Conservation (phyloP, 2,888 invertebrate genomes). For the Stramonita haemastoma region DNA sequence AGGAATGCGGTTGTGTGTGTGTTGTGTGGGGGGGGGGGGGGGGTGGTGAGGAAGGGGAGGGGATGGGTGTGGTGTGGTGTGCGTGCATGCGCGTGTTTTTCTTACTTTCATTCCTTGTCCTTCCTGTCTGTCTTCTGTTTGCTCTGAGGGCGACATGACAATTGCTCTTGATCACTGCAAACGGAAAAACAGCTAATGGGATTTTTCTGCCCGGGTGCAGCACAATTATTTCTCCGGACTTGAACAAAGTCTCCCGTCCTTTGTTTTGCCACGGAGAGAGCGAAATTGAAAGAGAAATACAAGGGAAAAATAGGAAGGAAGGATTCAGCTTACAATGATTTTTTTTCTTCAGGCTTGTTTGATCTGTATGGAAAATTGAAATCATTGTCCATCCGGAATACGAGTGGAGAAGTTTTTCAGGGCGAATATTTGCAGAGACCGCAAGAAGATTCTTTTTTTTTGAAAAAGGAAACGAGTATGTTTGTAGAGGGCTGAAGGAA, state of each 20-base stretch:
- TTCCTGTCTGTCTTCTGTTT: not conserved
- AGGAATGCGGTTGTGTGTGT: no score
- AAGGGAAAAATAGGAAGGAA: not conserved
- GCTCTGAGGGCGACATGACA: not conserved
- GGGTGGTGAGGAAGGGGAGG: no score
- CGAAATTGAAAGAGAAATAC: not conserved
- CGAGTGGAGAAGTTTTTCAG: no score
- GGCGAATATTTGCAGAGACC: no score
- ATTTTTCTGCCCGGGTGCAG: constrained; percentile 4
- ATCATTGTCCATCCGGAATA: not conserved
- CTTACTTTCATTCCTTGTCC: no score
- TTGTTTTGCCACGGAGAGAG: not conserved
- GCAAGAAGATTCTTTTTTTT: not conserved
- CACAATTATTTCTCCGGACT: not conserved
- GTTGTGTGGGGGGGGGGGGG: no score
- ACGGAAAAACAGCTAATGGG: constrained; percentile 20
- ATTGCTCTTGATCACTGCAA: not conserved
- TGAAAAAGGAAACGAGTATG: no score
- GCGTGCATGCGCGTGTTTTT: no score
- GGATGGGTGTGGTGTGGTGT: no score
- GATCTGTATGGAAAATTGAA: not conserved
- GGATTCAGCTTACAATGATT: not conserved
- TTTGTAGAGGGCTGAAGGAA: not conserved
- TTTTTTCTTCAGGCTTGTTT: not conserved
- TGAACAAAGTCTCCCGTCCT: not conserved